A percentile compares a stretch with the other conserved stretches of the same genome.
Evolutionary conservation across 1,140 invertebrate species (phyloP).

Genomic region (Globodera rostochiensis): DNA sequence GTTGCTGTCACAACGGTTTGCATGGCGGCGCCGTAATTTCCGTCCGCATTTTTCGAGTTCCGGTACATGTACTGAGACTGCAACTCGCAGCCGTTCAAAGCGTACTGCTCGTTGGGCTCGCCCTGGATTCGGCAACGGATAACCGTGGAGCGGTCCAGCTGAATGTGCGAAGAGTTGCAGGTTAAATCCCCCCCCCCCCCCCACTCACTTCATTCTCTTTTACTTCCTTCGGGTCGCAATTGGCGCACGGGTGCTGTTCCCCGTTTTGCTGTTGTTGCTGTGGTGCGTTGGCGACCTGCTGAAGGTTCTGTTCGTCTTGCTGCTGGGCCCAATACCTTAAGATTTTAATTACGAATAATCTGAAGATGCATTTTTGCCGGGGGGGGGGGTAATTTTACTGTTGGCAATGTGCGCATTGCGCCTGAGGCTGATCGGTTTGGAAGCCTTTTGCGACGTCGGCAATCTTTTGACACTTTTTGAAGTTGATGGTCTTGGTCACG

Average conservation of each 20-base stretch:
- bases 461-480: slow-evolving; percentile 52
- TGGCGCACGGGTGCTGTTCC: slow-evolving; percentile 23
- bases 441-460: slow-evolving; percentile 43
- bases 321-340: slow-evolving; percentile 15
- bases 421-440: slow-evolving; percentile 19
- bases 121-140: slow-evolving; percentile 9
- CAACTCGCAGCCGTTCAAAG: slow-evolving; percentile 23
- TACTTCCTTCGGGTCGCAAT: slow-evolving; percentile 37
- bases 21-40: slow-evolving; percentile 12
- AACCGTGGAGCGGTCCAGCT: slow-evolving; percentile 17
- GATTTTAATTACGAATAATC: slow-evolving; percentile 3
- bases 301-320: neutral
- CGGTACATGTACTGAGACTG: slow-evolving; percentile 33
- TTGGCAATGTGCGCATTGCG: slow-evolving; percentile 28
- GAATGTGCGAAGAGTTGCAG: neutral
- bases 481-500: slow-evolving; percentile 60
- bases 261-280: slow-evolving; percentile 19
- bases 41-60: slow-evolving; percentile 5
- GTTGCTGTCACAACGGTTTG: slow-evolving; percentile 27
- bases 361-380: no score
- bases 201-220: slow-evolving; percentile 21
- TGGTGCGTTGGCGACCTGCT: neutral
- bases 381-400: neutral
- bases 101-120: slow-evolving; percentile 11
- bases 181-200: neutral